A percentile compares a stretch with the other conserved stretches of the same genome.
phyloP scores from a whole-genome alignment of 2,888 invertebrate species.

The Sinodicranocentrus sp. region DNA sequence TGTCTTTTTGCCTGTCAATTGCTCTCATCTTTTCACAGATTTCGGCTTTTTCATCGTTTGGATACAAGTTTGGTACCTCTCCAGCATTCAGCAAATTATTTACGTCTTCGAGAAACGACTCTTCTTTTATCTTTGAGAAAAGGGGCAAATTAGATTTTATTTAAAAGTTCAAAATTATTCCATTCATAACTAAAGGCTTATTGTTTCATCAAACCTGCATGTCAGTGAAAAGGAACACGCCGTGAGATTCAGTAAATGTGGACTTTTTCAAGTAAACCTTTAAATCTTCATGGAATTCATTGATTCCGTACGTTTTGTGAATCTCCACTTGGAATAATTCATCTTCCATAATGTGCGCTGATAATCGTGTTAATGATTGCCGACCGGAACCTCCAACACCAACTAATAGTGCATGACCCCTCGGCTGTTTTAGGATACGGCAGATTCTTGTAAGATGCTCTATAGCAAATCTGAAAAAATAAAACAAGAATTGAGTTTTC shows the following conservation, averaged over 20 bases:
- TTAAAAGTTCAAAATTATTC: too few species aligned
- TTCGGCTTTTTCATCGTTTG: constrained; percentile 92
- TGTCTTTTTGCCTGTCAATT: constrained; percentile 92
- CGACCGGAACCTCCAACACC: constrained; percentile 93
- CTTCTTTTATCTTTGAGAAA: constrained; percentile 85
- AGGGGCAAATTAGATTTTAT: too few species aligned
- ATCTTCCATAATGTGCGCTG: constrained; percentile 89
- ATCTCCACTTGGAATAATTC: constrained; percentile 88
- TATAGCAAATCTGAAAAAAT: constrained; percentile 90
- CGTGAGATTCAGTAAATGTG: constrained; percentile 87
- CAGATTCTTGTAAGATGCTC: constrained; percentile 91
- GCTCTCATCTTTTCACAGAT: constrained; percentile 94
- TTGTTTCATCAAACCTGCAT: constrained; percentile 83
- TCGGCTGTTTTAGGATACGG: constrained; percentile 88
- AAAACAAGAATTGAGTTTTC: not conserved
- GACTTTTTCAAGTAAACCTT: constrained; percentile 86
- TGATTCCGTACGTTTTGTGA: constrained; percentile 85
- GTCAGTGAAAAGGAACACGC: constrained; percentile 91
- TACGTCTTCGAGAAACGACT: constrained; percentile 91
- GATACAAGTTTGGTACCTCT: constrained; percentile 92
- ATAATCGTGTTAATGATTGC: constrained; percentile 87
- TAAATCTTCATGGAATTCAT: constrained; percentile 90
- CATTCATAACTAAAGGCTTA: not conserved
- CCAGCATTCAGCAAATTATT: constrained; percentile 93
- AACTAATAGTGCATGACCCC: constrained; percentile 90